Evolutionary conservation across 1,140 invertebrate species (phyloP).

Genomic region (Agrypnia vestita): DNA sequence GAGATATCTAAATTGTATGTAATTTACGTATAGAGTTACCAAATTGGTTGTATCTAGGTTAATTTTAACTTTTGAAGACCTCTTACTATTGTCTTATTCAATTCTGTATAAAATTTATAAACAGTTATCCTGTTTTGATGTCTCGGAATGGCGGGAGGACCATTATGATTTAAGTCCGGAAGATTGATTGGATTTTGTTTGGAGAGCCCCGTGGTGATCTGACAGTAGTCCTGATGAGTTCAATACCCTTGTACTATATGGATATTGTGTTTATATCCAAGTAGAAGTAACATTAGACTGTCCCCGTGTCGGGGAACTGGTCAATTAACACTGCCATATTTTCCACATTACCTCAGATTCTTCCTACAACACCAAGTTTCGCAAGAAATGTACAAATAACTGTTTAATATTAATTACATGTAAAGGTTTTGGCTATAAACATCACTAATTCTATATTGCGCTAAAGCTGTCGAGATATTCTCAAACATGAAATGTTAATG

Average conservation of each 20-base stretch:
- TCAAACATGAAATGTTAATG: slow-evolving; percentile 49
- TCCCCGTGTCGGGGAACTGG: slow-evolving; percentile 6
- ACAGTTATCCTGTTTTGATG: slow-evolving; percentile 6
- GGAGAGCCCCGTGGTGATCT: background rate
- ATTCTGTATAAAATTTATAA: background rate
- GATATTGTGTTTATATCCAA: background rate
- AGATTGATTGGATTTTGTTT: background rate
- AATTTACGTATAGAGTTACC: slow-evolving; percentile 45
- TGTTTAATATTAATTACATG: slow-evolving; percentile 48
- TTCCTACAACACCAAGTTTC: slow-evolving; percentile 51
- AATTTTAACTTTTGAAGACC: slow-evolving; percentile 38
- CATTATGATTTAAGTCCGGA: background rate
- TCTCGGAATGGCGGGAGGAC: slow-evolving; percentile 19
- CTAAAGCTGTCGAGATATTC: slow-evolving; percentile 45
- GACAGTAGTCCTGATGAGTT: background rate
- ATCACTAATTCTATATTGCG: slow-evolving; percentile 43
- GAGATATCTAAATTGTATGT: slow-evolving; percentile 35
- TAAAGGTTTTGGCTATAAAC: slow-evolving; percentile 19
- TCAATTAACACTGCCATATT: slow-evolving; percentile 49
- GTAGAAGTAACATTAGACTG: slow-evolving; percentile 25
- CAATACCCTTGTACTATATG: background rate
- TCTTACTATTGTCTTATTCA: slow-evolving; percentile 19
- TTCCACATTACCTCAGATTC: slow-evolving; percentile 51
- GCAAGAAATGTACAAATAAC: slow-evolving; percentile 49
- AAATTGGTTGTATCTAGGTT: slow-evolving; percentile 47